Base-by-base conservation (phyloP, 2,113 vertebrate genomes). In the Solenodon paradoxus region DNA sequence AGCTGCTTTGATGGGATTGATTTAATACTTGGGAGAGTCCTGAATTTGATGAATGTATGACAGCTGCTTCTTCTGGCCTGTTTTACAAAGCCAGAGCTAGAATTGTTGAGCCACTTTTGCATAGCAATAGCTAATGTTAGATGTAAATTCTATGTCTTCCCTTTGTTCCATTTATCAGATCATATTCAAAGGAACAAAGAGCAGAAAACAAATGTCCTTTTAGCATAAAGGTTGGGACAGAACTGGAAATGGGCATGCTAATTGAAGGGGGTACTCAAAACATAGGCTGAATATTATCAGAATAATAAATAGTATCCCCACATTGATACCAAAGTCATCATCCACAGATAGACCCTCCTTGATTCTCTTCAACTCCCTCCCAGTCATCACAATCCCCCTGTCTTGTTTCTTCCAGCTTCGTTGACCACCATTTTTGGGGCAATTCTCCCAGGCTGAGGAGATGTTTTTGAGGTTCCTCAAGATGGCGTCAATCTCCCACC, bases 41-140 rank as follows among this genome's bases (percentile, higher is more conserved):
- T 80, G 92, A 83, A 94, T 96, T 77, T 97, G 96, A 97, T 96
- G 94, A 97, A 97, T 97, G 95, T 45, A 92, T 74, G 95, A 96
- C 95, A 97, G 96, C 95, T 96, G 92, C 88, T 97, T 97, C 93
- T 90, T 97, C 93, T 97, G 95, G 96, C 88, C 72, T 66, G 63
- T 92, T 96, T 96, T 95, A 49, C 90, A 97, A 92, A 98, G 84
- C 90, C 47, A 38, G 83, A 91, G 69, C 92, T 92, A 95, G 72
- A 57, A 64, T 55, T 51, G 13, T 96, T 96, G 77, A 85, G 35
- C 45, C 69, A 55, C 55, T 93, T 96, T 96, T 95, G 51, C 82
- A 96, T 90, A 97, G 79, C 95, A 45, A 13, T 81, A 93, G 69
- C 87, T 75, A 88, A 53, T 66, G 74, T 61, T 83, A 80, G 38